These are phyloP conservation scores for Boloria euphrosyne DNA, from an alignment of 2,888 invertebrate species.

Conservation along the genomic window DNA sequence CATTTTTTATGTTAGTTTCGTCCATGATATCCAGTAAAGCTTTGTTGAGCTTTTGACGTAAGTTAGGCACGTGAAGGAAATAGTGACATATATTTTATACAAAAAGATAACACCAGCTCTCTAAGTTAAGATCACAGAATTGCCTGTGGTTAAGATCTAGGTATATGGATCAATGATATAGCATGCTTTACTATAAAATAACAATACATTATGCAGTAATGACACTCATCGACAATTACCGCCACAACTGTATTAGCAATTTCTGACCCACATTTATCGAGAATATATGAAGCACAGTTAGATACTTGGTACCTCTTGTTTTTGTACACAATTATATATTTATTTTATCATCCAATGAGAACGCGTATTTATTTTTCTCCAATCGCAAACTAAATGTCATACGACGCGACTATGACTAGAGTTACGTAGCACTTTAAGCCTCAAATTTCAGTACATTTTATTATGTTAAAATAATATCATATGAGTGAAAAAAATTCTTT, in stretches of 20 bases:
- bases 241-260: conserved; percentile 25
- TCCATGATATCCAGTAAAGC: not conserved
- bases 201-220: conserved; percentile 55
- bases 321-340: not conserved
- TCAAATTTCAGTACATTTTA: conserved; percentile 11
- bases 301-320: not conserved
- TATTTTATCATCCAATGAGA: not conserved
- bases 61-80: not conserved
- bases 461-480: conserved; percentile 11
- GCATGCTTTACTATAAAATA: conserved; percentile 48
- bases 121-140: conserved; percentile 56
- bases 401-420: conserved; percentile 11
- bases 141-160: too few species aligned
- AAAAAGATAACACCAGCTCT: conserved; percentile 37
- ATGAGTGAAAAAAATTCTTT: conserved; percentile 15
- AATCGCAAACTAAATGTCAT: conserved; percentile 3
- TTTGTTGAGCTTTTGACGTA: not conserved
- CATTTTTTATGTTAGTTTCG: too few species aligned
- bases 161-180: conserved; percentile 71
- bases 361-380: not conserved
- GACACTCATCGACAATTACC: conserved; percentile 53
- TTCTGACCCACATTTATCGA: conserved; percentile 3
- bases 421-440: conserved; percentile 14
- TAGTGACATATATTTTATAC: conserved; percentile 2
- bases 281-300: too few species aligned